phyloP scores from a whole-genome alignment of 2,797 vertebrate species.

The Coregonus sp. region DNA sequence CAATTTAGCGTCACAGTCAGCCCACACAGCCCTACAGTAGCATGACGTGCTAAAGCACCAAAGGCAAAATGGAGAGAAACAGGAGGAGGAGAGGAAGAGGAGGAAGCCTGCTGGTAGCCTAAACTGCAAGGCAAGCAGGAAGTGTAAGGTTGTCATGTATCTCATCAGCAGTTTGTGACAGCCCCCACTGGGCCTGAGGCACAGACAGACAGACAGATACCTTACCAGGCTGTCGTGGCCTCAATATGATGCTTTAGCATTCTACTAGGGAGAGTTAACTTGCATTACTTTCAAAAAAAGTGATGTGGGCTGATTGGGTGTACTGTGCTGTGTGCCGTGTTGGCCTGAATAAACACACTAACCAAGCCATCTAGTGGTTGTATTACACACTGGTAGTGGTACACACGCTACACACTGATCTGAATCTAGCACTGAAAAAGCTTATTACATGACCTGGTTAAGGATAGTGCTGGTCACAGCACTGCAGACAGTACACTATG shows the following conservation, averaged over 20 bases:
- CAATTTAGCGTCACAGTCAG: conserved; percentile 25
- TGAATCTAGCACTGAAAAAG: too few relatives aligned
- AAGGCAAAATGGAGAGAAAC: conserved; percentile 45
- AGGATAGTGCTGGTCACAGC: too few relatives aligned
- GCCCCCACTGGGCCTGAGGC: conserved; percentile 38
- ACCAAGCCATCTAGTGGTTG: background rate
- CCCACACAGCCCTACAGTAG: conserved; percentile 14
- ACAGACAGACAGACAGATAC: conserved; percentile 46
- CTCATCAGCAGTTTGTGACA: conserved; percentile 79
- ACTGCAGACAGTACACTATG: too few relatives aligned
- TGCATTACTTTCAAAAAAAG: background rate
- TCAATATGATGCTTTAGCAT: background rate
- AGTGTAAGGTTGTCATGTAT: conserved; percentile 73
- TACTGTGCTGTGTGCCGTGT: background rate
- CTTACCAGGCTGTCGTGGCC: conserved; percentile 52
- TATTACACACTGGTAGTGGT: too few relatives aligned
- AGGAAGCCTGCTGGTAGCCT: conserved; percentile 67
- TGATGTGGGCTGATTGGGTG: background rate
- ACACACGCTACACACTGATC: too few relatives aligned
- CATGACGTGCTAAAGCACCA: conserved; percentile 31
- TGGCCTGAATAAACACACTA: background rate
- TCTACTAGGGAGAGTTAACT: conserved; percentile 29
- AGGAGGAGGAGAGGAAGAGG: conserved; percentile 25
- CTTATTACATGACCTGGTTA: too few relatives aligned
- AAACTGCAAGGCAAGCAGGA: conserved; percentile 81